phyloP scores from a whole-genome alignment of 2,888 invertebrate species.

The Ichneumoninae sp. region DNA sequence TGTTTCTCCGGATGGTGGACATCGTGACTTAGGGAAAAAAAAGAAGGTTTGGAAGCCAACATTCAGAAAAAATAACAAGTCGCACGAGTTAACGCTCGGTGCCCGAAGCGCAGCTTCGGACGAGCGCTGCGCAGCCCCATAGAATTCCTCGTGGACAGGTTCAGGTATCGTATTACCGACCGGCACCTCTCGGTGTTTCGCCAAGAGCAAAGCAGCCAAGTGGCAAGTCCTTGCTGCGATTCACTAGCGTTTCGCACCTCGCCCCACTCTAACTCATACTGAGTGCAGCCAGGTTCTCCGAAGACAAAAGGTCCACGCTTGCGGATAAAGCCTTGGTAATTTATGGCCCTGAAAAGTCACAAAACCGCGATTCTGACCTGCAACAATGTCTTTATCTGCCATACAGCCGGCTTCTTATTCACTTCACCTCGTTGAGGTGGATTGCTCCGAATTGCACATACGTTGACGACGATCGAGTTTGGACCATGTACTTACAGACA shows the following conservation, averaged over 20 bases:
- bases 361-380: slow-evolving; percentile 61
- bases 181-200: slow-evolving; percentile 65
- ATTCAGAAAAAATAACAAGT: slow-evolving; percentile 22
- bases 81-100: slow-evolving; percentile 33
- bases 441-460: slow-evolving; percentile 1
- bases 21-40: slow-evolving; percentile 36
- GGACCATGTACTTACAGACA: not conserved
- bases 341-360: slow-evolving; percentile 75
- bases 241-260: slow-evolving; percentile 60
- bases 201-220: slow-evolving; percentile 26
- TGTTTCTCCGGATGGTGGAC: slow-evolving; percentile 52
- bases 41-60: not conserved
- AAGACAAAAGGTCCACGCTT: slow-evolving; percentile 77
- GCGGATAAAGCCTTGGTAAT: slow-evolving; percentile 78
- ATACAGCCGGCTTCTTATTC: slow-evolving; percentile 33
- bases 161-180: slow-evolving; percentile 77
- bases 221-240: slow-evolving; percentile 49
- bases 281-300: slow-evolving; percentile 65
- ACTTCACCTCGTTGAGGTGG: slow-evolving; percentile 22
- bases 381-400: slow-evolving; percentile 73
- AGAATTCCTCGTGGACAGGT: slow-evolving; percentile 74
- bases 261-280: slow-evolving; percentile 48
- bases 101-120: slow-evolving; percentile 37
- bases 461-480: slow-evolving; percentile 16
- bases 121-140: slow-evolving; percentile 62